phyloP scores from a whole-genome alignment of 2,888 invertebrate genomes.

The Lucinisca nassula region DNA sequence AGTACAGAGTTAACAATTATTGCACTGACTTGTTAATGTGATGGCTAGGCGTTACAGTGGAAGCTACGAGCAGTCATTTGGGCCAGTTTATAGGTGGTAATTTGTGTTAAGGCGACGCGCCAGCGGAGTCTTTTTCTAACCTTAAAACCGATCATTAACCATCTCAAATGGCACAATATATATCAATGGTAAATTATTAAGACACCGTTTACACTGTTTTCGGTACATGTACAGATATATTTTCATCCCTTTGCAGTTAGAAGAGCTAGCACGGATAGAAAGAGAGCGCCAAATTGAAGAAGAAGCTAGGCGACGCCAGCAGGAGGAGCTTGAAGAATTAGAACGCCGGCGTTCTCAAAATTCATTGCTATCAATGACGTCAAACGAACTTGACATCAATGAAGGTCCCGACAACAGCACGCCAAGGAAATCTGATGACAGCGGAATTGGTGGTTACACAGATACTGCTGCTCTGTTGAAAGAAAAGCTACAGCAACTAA shows the following conservation, averaged over 20 bases:
- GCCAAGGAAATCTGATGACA: conserved; percentile 55
- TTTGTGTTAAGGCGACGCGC: too few species aligned
- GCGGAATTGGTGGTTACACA: conserved; percentile 58
- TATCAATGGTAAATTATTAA: too few species aligned
- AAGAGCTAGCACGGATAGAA: conserved; percentile 60
- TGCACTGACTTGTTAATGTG: too few species aligned
- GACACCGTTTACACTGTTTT: too few species aligned
- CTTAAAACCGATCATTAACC: too few species aligned
- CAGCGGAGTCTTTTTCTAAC: too few species aligned
- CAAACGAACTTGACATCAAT: conserved; percentile 44
- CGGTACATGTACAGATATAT: too few species aligned
- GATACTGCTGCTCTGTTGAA: conserved; percentile 63
- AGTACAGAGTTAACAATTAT: too few species aligned
- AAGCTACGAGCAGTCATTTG: too few species aligned
- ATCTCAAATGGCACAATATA: too few species aligned
- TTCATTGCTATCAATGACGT: conserved; percentile 60
- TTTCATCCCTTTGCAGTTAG: conserved; percentile 42
- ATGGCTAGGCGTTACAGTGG: too few species aligned
- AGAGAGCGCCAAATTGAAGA: conserved; percentile 54
- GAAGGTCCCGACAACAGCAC: conserved; percentile 51
- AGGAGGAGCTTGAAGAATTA: conserved; percentile 60
- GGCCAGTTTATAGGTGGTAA: too few species aligned
- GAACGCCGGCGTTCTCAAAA: conserved; percentile 66
- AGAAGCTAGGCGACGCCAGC: conserved; percentile 52
- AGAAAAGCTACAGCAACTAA: conserved; percentile 64